phyloP scores from a whole-genome alignment of 2,888 invertebrate genomes.

The Nephrotoma flavescens region DNA sequence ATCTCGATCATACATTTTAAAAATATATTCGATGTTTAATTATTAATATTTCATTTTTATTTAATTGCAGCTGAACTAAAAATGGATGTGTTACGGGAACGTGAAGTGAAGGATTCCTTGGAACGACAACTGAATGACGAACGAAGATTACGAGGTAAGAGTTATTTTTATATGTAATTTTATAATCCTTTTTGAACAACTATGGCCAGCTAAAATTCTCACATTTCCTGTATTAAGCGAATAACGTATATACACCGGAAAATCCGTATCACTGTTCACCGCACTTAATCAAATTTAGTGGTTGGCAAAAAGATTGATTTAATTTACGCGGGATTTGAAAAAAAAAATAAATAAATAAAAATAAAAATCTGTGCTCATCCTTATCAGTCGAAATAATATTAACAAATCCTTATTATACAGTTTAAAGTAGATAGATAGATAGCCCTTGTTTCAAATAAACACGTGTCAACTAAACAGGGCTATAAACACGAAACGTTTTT shows the following conservation, averaged over 20 bases:
- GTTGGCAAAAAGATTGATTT: not conserved
- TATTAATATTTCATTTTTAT: too few relatives aligned
- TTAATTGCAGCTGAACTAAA: constrained; percentile 77
- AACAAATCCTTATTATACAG: not conserved
- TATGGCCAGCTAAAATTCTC: constrained; percentile 8
- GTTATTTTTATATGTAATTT: not conserved
- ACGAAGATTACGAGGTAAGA: constrained; percentile 88
- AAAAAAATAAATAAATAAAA: not conserved
- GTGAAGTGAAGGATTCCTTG: constrained; percentile 85
- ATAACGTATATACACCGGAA: not conserved
- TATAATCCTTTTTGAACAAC: constrained; percentile 7
- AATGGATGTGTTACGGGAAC: constrained; percentile 85
- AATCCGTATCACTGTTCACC: not conserved
- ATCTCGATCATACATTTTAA: not conserved
- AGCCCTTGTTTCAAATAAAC: not conserved
- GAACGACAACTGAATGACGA: constrained; percentile 89
- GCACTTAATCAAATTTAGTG: not conserved
- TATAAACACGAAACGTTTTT: not conserved
- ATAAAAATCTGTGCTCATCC: not conserved
- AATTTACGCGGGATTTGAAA: not conserved
- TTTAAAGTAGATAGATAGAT: not conserved
- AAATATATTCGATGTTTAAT: not conserved
- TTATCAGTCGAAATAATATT: not conserved
- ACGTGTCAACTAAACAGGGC: not conserved
- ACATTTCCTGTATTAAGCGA: not conserved